These are phyloP conservation scores for Acanthaster planci DNA, from an alignment of 35 echinoderm and acorn worm genomes.

Conservation along the genomic window DNA sequence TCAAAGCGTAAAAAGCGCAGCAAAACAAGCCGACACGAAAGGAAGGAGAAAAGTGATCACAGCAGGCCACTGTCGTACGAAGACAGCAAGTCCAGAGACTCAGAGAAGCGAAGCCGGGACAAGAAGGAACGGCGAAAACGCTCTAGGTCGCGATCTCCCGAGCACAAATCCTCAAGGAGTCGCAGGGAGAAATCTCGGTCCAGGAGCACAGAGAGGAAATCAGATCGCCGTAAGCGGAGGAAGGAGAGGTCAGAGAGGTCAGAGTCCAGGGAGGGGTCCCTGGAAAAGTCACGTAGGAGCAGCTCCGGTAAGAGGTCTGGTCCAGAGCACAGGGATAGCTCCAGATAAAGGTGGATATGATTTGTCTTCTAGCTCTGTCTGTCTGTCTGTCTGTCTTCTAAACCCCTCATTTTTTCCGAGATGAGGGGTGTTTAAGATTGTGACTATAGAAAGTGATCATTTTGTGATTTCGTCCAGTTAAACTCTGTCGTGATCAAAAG, in stretches of 20 bases:
- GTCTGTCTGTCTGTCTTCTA: not conserved
- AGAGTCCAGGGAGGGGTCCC: conserved; percentile 43
- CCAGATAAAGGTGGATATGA: conserved; percentile 67
- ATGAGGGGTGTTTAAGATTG: not conserved
- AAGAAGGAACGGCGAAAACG: conserved; percentile 33
- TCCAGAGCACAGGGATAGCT: conserved; percentile 54
- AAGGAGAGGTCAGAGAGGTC: conserved; percentile 10
- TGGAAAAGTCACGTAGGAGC: conserved; percentile 48
- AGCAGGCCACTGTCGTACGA: conserved; percentile 23
- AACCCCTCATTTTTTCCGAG: not conserved
- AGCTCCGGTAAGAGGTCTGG: conserved; percentile 63
- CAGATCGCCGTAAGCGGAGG: not conserved
- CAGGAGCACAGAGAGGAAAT: not conserved
- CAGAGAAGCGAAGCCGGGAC: conserved; percentile 37
- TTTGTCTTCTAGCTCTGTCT: conserved; percentile 14
- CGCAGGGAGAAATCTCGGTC: conserved; percentile 11
- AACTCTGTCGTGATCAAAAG: too few relatives aligned
- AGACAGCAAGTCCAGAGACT: not conserved
- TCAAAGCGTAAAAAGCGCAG: conserved; percentile 19
- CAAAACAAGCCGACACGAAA: not conserved
- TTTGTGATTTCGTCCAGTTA: too few relatives aligned
- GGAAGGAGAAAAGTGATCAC: not conserved
- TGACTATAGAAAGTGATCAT: too few relatives aligned
- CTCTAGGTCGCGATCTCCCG: conserved; percentile 17
- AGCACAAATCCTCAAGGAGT: conserved; percentile 29